phyloP scores from a whole-genome alignment of 1,140 invertebrate genomes.

The Hestina assimilis region DNA sequence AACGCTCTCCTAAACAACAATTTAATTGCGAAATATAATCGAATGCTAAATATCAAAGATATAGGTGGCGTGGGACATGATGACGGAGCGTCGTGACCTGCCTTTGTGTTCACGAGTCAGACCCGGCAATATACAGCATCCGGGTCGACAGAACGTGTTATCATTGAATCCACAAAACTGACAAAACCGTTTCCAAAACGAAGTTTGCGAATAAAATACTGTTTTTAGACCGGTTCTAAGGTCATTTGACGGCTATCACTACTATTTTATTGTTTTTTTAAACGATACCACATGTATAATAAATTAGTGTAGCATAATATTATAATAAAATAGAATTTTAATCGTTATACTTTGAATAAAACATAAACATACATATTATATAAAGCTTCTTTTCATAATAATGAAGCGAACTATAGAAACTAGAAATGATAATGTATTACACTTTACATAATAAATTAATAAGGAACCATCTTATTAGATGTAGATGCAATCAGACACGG shows the following conservation, averaged over 20 bases:
- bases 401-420: too few relatives aligned
- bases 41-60: conserved; percentile 25
- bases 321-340: too few relatives aligned
- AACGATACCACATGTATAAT: too few relatives aligned
- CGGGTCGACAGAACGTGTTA: conserved; percentile 55
- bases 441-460: too few relatives aligned
- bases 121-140: conserved; percentile 47
- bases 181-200: conserved; percentile 42
- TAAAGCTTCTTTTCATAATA: too few relatives aligned
- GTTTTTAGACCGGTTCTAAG: conserved; percentile 35
- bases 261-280: neutral
- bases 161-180: conserved; percentile 39
- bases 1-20: neutral
- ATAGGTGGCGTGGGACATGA: conserved; percentile 33
- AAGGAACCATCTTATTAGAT: too few relatives aligned
- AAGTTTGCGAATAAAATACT: conserved; percentile 27
- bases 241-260: conserved; percentile 27
- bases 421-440: too few relatives aligned
- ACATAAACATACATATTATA: too few relatives aligned
- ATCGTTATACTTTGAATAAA: too few relatives aligned
- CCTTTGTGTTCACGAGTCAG: conserved; percentile 34
- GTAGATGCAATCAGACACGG: too few relatives aligned
- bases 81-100: conserved; percentile 44
- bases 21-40: conserved; percentile 4
- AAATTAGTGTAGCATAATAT: too few relatives aligned